These are phyloP conservation scores for Stegana nigrithorax DNA, from an alignment of 2,888 invertebrate genomes.

Conservation along the genomic window DNA sequence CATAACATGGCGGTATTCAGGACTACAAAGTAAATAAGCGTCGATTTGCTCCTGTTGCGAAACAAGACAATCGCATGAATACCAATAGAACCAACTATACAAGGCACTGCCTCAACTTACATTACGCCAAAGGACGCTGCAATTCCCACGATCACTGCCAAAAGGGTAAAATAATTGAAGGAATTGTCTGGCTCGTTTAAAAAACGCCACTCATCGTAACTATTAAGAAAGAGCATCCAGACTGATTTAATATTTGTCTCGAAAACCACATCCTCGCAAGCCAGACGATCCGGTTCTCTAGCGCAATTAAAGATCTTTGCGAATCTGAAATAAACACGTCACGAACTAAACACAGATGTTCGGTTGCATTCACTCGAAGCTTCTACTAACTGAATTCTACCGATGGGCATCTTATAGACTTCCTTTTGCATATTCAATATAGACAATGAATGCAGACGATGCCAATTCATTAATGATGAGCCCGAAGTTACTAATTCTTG, in stretches of 20 bases:
- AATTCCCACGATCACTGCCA: background rate
- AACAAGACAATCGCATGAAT: no score
- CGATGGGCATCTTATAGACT: conserved; percentile 83
- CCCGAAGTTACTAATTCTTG: no score
- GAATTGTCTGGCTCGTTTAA: background rate
- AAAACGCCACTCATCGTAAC: background rate
- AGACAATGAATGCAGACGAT: no score
- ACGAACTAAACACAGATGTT: background rate
- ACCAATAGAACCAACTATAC: no score
- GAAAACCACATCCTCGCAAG: no score
- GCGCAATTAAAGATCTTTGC: background rate
- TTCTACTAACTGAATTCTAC: conserved; percentile 76
- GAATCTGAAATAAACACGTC: background rate
- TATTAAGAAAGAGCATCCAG: background rate
- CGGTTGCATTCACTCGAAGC: no score
- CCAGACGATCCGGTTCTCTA: background rate
- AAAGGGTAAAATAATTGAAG: background rate
- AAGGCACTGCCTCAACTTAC: no score
- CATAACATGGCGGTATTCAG: background rate
- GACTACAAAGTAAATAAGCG: no score
- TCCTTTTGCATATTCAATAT: conserved; percentile 81
- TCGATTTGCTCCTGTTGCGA: no score
- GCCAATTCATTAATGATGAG: no score
- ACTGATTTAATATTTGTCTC: background rate
- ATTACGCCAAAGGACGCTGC: no score